Evolutionary conservation across 1,140 invertebrate genomes (phyloP).

Genomic region (Stegodyphus dumicola): DNA sequence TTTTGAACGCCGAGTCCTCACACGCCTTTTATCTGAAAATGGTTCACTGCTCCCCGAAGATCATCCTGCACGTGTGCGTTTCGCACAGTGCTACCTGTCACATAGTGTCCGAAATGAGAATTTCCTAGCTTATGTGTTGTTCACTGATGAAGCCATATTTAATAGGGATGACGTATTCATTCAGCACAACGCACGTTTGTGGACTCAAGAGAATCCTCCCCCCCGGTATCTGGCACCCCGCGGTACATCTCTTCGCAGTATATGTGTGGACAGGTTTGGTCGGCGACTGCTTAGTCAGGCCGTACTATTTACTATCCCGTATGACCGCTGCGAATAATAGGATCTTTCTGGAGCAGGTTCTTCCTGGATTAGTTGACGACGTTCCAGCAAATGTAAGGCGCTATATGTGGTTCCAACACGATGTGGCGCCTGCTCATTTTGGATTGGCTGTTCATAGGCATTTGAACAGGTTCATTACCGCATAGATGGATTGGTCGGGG

Average conservation of each 20-base stretch:
- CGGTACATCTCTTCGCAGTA: background rate
- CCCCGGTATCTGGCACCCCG: background rate
- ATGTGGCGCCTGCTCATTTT: background rate
- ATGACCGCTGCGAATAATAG: background rate
- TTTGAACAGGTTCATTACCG: background rate
- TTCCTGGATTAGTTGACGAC: background rate
- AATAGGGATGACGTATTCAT: background rate
- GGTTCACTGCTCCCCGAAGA: background rate
- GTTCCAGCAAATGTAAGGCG: background rate
- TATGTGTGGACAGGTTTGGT: conserved; percentile 6
- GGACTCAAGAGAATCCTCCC: background rate
- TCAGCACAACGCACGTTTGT: background rate
- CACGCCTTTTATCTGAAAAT: background rate
- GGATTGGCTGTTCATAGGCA: background rate
- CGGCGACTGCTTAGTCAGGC: background rate
- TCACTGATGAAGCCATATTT: background rate
- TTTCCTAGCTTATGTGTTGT: conserved; percentile 15
- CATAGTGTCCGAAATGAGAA: background rate
- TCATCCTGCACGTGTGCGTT: background rate
- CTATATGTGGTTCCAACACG: background rate
- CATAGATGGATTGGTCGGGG: background rate
- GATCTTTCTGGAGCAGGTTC: conserved; percentile 3
- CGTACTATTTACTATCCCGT: background rate
- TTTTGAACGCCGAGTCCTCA: background rate
- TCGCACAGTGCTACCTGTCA: background rate